phyloP scores from a whole-genome alignment of 2,113 vertebrate genomes.

The Herpetotheres cachinnans region DNA sequence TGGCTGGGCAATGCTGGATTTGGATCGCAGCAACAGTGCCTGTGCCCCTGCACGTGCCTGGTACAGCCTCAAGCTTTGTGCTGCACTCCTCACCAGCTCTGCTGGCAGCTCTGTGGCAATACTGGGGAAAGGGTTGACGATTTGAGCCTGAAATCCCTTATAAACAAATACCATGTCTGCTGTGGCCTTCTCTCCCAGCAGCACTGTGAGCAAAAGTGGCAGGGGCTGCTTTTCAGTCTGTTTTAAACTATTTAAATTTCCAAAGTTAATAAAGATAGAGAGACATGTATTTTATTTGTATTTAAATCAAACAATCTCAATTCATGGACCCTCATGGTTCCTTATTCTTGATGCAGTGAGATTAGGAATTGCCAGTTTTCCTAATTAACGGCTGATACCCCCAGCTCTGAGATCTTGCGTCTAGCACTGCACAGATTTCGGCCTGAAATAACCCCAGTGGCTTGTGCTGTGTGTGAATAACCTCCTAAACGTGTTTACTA shows the following conservation, averaged over 20 bases:
- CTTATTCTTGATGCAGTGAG: not conserved
- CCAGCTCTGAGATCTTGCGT: not conserved
- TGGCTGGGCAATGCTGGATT: not conserved
- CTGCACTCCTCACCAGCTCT: not conserved
- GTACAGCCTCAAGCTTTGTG: not conserved
- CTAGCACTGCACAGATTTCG: accelerated
- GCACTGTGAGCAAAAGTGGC: not conserved
- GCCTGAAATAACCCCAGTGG: not conserved
- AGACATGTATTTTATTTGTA: not conserved
- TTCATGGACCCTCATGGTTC: not conserved
- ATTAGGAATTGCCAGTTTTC: not conserved
- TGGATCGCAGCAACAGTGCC: not conserved
- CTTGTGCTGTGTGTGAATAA: not conserved
- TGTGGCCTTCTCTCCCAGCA: not conserved
- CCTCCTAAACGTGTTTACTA: not conserved
- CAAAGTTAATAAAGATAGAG: not conserved
- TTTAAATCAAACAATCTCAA: not conserved
- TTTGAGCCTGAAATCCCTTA: not conserved
- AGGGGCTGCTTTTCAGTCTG: not conserved
- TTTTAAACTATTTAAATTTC: not conserved
- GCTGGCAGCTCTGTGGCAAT: not conserved
- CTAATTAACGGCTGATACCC: not conserved
- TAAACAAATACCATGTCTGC: not conserved
- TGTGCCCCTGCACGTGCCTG: accelerated
- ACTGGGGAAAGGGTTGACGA: accelerated